Evolutionary conservation across 2,797 vertebrate species (phyloP).

Genomic region (Macroramphosus scolopax): DNA sequence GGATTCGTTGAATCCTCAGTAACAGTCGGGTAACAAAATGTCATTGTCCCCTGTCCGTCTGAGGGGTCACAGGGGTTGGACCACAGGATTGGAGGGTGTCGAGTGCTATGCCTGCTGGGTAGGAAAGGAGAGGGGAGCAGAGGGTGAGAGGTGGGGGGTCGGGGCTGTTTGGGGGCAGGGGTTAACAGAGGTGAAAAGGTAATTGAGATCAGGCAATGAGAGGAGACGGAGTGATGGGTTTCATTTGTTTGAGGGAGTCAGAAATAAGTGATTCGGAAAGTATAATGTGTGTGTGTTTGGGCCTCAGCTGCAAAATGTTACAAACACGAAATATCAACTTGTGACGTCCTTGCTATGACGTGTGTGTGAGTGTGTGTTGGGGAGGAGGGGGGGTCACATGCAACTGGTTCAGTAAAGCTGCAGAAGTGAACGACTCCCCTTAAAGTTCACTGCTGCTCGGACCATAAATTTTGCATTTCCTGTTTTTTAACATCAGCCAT

Average conservation of each 20-base stretch:
- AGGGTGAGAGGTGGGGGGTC: conserved; percentile 37
- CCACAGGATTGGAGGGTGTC: conserved; percentile 66
- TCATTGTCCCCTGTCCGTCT: conserved; percentile 47
- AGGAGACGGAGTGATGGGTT: conserved; percentile 46
- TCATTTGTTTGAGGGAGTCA: conserved; percentile 19
- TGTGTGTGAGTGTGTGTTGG: conserved; percentile 5
- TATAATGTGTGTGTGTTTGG: no score
- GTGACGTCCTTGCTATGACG: neutral
- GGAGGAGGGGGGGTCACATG: neutral
- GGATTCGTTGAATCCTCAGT: no score
- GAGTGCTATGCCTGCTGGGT: conserved; percentile 76
- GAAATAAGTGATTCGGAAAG: neutral
- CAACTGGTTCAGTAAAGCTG: conserved; percentile 30
- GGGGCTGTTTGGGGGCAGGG: conserved; percentile 41
- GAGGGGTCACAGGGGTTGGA: conserved; percentile 56
- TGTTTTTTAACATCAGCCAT: conserved; percentile 23
- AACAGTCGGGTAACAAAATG: conserved; percentile 42
- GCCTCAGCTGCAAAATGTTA: neutral
- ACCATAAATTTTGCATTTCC: conserved; percentile 53
- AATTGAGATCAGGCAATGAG: conserved; percentile 67
- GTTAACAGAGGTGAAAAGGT: conserved; percentile 73
- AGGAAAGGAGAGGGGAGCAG: conserved; percentile 54
- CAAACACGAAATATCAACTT: conserved; percentile 1
- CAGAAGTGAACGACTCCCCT: conserved; percentile 34
- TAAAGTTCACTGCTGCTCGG: conserved; percentile 36